Evolutionary conservation across 1,140 invertebrate species (phyloP), one percentile per base, ranked within the genome.

Genomic region (Hylyphantes graminicola): DNA sequence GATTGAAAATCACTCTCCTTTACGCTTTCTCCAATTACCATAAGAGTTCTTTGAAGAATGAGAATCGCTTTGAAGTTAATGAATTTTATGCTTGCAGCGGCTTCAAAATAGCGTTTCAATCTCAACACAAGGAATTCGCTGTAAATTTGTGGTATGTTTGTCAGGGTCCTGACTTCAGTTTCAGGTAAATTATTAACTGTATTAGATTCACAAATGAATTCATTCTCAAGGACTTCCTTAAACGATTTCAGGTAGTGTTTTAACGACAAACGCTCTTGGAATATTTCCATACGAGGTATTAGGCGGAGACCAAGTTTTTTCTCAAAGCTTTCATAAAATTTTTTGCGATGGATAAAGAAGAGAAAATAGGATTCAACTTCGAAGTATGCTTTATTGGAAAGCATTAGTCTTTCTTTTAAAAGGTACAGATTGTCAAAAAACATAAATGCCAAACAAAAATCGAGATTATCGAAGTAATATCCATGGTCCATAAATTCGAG

Each of bases 351-450:
- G 35, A 78, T 55, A 3, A 67, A 67, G 7, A 67, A 63, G 35
- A 78, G 67, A 55, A 78, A 78, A 7, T 65, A 15, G 0, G 76
- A 78, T 67, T 78, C 76, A 13, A 78, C 54, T 55, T 67, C 21
- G 11, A n/a, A 55, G 67, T 67, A 78, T 13, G 5, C 50, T 8
- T 67, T 67, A 35, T 67, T 7, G 3, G 63, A 17, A 6, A 67
- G n/a, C n/a, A 48, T n/a, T 7, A 78, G 7, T 55, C 64, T 65
- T 55, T 78, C 63, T 13, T 78, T 78, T 21, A 78, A 78, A 21
- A 57, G 53, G 48, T 48, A 78, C 11, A 67, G 19, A n/a, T 78
- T 67, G 51, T 78, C 76, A 48, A 78, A 78, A 48, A 78, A 55
- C 61, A 78, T 65, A 0, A 78, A 11, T 9, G 76, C 51, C 2